Evolutionary conservation across 2,113 vertebrate species (phyloP), one percentile per base, ranked within the genome.

Genomic region (Haplochromis burtoni): DNA sequence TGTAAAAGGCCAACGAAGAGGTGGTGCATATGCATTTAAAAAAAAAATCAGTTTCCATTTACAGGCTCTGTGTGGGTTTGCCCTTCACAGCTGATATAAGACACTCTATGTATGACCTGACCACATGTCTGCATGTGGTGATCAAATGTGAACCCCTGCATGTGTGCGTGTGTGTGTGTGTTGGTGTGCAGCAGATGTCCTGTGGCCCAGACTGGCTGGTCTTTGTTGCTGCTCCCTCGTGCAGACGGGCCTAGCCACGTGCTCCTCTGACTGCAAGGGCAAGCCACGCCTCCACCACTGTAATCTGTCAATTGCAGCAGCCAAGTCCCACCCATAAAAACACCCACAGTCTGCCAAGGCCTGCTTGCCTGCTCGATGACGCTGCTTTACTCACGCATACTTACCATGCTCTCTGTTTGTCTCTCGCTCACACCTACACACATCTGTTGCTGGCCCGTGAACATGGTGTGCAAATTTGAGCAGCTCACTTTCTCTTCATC

Each of bases 141-240:
- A 92, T 83, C 84, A 88, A 89, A 89, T 93, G 88, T 89, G 87
- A 91, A 87, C 83, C 83, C 57, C 86, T 87, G 76, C 83, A 89
- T 93, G 89, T 89, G 89, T 76, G 68, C 6, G 80, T 59, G 38
- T 81, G 83, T 47, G 83, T 47, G 38, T 51, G 38, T 82, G 84
- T 91, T 92, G 87, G 94, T 92, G 83, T 81, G 86, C 81, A 94
- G 94, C 95, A 95, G 92, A 95, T 95, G 95, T 93, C 95, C 88
- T 89, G 87, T 92, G 94, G 86, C 47, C 53, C 80, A 90, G 90
- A 94, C 95, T 94, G 92, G 85, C 88, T 94, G 94, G 82, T 93
- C 95, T 95, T 96, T 96, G 95, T 95, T 93, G 94, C 90, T 95
- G 95, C 94, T 93, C 90, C 92, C 95, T 95, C 93, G 91, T 95